phyloP scores from a whole-genome alignment of 2,113 vertebrate species.

The Gallinago jamesoni region DNA sequence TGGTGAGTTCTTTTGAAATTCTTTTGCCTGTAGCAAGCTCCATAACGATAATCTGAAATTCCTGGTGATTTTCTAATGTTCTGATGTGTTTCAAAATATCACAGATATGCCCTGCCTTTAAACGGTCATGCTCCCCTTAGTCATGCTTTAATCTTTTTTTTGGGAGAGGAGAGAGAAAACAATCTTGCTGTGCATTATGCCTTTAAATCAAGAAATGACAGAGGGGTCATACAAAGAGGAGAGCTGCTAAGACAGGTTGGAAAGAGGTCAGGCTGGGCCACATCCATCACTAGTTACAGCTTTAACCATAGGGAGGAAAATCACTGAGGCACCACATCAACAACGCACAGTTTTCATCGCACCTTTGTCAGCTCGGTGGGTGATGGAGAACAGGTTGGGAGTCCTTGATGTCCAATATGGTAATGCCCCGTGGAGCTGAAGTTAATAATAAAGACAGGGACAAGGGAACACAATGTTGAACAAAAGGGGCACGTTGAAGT shows the following conservation, averaged over 20 bases:
- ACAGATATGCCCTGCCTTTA: background rate
- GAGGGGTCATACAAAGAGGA: background rate
- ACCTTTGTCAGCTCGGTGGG: background rate
- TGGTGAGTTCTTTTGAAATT: background rate
- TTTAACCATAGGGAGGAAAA: background rate
- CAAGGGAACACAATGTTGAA: background rate
- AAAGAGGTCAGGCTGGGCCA: background rate
- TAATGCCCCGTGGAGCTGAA: background rate
- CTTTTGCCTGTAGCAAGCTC: background rate
- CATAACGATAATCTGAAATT: background rate
- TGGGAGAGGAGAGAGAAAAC: background rate
- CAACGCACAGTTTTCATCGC: background rate
- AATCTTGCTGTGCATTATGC: rapidly evolving
- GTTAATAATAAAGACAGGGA: background rate
- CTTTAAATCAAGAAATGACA: background rate
- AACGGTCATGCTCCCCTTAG: rapidly evolving
- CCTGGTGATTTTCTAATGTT: background rate
- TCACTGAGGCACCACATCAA: background rate
- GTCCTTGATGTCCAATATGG: background rate
- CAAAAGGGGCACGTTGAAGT: background rate
- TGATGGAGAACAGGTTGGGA: background rate
- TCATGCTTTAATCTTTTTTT: background rate
- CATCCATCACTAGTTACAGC: background rate
- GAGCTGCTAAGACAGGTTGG: background rate
- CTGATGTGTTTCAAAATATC: background rate